Conservation (phyloP, 2,888 invertebrate species). For the Leptarthrus brevirostris region DNA sequence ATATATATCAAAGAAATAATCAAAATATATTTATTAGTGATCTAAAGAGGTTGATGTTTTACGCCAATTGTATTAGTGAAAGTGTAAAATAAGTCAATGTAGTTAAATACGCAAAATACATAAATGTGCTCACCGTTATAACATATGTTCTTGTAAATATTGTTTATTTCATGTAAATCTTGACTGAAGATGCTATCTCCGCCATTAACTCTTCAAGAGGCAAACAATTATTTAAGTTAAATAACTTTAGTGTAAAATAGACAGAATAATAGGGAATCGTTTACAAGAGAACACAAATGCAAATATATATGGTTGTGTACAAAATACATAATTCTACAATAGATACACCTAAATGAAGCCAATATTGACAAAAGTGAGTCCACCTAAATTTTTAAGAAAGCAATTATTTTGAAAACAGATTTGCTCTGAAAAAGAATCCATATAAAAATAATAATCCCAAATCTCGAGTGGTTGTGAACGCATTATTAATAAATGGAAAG, state of each 20-base stretch:
- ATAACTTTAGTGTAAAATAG: slow-evolving; percentile 17
- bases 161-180: slow-evolving; percentile 2
- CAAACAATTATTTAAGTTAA: too few relatives aligned
- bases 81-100: slow-evolving; percentile 12
- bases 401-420: slow-evolving; percentile 39
- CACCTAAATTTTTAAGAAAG: slow-evolving; percentile 16
- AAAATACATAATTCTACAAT: slow-evolving; percentile 40
- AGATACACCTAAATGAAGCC: neutral
- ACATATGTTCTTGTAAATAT: slow-evolving; percentile 18
- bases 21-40: slow-evolving; percentile 43
- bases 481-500: slow-evolving; percentile 49
- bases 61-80: slow-evolving; percentile 26
- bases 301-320: slow-evolving; percentile 47
- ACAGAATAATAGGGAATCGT: neutral
- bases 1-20: slow-evolving; percentile 41
- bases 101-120: slow-evolving; percentile 17
- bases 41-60: slow-evolving; percentile 42
- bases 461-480: slow-evolving; percentile 59
- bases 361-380: slow-evolving; percentile 27
- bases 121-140: slow-evolving; percentile 34
- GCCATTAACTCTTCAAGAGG: too few relatives aligned
- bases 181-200: slow-evolving; percentile 2
- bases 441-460: slow-evolving; percentile 56
- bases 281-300: slow-evolving; percentile 2
- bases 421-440: slow-evolving; percentile 2